A percentile compares a stretch with the other conserved stretches of the same genome.
Conservation (phyloP, 2,888 invertebrate species). For the Aelia acuminata region DNA sequence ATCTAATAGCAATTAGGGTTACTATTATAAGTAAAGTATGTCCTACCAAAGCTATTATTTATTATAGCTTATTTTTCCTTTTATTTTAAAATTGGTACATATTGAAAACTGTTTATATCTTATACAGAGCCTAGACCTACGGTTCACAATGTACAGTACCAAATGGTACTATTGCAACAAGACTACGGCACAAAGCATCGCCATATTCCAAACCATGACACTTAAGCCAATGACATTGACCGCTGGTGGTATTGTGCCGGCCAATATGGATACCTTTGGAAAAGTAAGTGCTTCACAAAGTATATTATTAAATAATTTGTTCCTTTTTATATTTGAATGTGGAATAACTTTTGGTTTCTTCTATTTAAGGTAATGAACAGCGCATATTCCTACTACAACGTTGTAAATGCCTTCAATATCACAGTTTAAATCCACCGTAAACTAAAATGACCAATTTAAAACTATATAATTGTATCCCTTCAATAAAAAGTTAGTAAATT, state of each 20-base stretch:
- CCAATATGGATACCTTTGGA: constrained; percentile 36
- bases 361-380: constrained; percentile 24
- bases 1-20: too few species aligned
- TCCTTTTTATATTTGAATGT: not conserved
- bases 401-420: constrained; percentile 25
- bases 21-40: too few species aligned
- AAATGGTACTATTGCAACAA: constrained; percentile 48
- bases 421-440: not conserved
- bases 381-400: constrained; percentile 29
- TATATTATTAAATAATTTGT: not conserved
- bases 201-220: not conserved
- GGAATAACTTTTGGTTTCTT: not conserved
- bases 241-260: constrained; percentile 19
- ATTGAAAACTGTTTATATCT: too few species aligned
- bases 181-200: not conserved
- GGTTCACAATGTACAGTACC: constrained; percentile 31
- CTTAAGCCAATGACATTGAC: not conserved
- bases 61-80: too few species aligned
- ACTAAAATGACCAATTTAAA: not conserved
- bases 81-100: too few species aligned
- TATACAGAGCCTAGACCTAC: constrained; percentile 31
- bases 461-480: not conserved
- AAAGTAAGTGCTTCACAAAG: not conserved
- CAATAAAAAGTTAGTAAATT: not conserved
- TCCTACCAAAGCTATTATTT: too few species aligned